Percentiles rank a stretch among this genome's conserved stretches.
Conservation (phyloP, 2,113 vertebrate genomes). For the Perca flavescens region DNA sequence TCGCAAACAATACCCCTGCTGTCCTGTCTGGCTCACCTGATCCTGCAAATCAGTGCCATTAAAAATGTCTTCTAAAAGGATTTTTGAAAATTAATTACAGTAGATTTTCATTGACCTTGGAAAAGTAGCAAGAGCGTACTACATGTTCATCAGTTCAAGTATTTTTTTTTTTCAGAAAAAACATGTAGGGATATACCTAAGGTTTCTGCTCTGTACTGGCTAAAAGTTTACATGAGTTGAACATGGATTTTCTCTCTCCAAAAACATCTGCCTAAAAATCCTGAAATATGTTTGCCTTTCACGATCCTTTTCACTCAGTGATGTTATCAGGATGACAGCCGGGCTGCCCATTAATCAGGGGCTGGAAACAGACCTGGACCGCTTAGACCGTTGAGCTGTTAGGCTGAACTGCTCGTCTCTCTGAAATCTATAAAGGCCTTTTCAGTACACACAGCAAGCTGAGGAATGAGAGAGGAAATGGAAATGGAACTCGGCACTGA, state of each 20-base stretch:
- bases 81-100: neutral
- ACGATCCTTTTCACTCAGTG: slow-evolving; percentile 29
- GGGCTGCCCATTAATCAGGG: slow-evolving; percentile 49
- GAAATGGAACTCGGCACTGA: slow-evolving; percentile 16
- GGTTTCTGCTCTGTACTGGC: neutral
- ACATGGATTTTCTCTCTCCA: neutral
- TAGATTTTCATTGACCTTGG: neutral
- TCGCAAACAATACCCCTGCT: too few relatives aligned
- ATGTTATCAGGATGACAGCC: slow-evolving; percentile 57
- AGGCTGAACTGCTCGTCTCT: slow-evolving; percentile 7
- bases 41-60: neutral
- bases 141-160: neutral
- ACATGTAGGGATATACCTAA: neutral
- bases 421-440: slow-evolving; percentile 31
- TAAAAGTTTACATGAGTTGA: neutral
- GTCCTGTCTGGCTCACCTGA: neutral
- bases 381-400: slow-evolving; percentile 12
- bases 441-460: slow-evolving; percentile 23
- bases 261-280: slow-evolving; percentile 4
- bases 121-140: neutral
- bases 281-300: slow-evolving; percentile 36
- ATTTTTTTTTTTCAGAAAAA: neutral
- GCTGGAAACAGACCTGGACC: slow-evolving; percentile 38
- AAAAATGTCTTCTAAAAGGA: neutral
- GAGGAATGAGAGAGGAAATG: slow-evolving; percentile 32